phyloP scores from a whole-genome alignment of 2,888 invertebrate species.

The Capitulum mitella region DNA sequence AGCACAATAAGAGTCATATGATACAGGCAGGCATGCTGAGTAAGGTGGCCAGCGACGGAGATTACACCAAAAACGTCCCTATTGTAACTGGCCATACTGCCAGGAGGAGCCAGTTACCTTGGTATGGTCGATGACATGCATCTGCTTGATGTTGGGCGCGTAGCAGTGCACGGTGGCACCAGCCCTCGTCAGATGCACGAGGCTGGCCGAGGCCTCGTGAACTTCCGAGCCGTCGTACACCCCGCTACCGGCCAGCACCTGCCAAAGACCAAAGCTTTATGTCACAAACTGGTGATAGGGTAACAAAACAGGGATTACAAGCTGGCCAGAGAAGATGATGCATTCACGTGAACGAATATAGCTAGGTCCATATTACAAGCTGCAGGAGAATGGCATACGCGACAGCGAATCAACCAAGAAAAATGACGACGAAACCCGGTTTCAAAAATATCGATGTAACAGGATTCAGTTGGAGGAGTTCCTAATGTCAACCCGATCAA shows the following conservation, averaged over 20 bases:
- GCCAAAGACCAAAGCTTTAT: neutral
- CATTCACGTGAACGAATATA: neutral
- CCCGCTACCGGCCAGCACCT: constrained; percentile 51
- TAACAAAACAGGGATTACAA: neutral
- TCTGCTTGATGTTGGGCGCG: constrained; percentile 47
- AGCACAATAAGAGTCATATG: too few species aligned
- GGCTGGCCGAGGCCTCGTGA: constrained; percentile 49
- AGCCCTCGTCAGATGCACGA: constrained; percentile 45
- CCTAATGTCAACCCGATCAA: too few species aligned
- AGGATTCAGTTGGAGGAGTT: too few species aligned
- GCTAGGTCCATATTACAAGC: neutral
- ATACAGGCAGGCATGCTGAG: too few species aligned
- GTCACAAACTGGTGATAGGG: too few species aligned
- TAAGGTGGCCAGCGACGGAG: too few species aligned
- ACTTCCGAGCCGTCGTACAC: constrained; percentile 52
- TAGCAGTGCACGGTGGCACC: constrained; percentile 44
- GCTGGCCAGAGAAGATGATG: neutral
- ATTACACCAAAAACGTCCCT: too few species aligned
- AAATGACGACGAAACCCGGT: too few species aligned
- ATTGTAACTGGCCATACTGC: too few species aligned
- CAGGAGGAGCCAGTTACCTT: constrained; percentile 46
- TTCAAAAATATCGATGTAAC: too few species aligned
- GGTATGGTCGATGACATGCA: constrained; percentile 48
- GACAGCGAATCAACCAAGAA: neutral
- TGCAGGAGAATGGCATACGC: neutral